Evolutionary conservation across 2,888 invertebrate genomes (phyloP), one percentile per base, ranked within the genome.

Genomic region (Drosophila koepferae): DNA sequence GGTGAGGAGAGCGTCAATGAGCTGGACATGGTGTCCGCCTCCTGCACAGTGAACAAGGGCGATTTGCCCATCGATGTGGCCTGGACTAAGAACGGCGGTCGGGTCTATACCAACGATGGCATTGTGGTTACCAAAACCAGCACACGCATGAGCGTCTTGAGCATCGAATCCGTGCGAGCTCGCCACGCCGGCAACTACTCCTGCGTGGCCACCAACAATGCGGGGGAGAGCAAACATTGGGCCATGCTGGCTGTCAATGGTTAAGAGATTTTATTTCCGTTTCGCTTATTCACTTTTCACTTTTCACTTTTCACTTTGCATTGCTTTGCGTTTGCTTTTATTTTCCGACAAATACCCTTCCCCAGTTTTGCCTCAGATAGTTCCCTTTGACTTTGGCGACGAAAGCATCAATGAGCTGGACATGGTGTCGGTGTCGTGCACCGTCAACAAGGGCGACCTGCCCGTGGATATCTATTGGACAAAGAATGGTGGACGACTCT

Each of bases 391-490:
- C 90, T 96, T 96, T 86, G 96, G 96, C 74, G 94, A 95, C 69
- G 95, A 95, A 66, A 94, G 95, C 59, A 94, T 95, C 64, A 95
- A 96, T 90, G 95, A 95, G 79, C 95, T 96, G 80, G 96, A 96
- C 86, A 94, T 95, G 93, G 95, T 95, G n/a, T 95, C 96, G 55
- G 95, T 95, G 16, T 95, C 95, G 56, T 97, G 97, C 91, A 95
- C 95, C 55, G 96, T 96, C 20, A 95, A 94, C 81, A 96, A 96
- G 92, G 97, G 97, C 51, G 97, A 97, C 92, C 92, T 95, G 79
- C 97, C 97, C 36, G 94, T 97, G 76, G 94, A 95, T 81, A 96
- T 97, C 67, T 94, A 94, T 54, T 97, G 97, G 97, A 95, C 94
- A 7, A 94, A 94, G 79, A 94, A 95, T 86, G 94, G 94, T 43